Evolutionary conservation across 2,797 vertebrate species (phyloP).

Genomic region (Fringilla coelebs): DNA sequence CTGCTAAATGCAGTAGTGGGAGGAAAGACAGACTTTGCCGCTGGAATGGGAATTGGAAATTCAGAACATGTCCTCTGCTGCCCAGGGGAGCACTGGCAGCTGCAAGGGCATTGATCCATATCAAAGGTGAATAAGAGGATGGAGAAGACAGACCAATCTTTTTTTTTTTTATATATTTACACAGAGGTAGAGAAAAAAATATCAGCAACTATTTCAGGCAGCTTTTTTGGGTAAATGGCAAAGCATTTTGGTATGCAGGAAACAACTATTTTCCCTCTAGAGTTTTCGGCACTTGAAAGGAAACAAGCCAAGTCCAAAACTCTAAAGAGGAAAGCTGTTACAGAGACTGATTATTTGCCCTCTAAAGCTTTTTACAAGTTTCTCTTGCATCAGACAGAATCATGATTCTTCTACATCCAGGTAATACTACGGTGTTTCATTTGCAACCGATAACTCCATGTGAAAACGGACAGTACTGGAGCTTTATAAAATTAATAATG

Average conservation of each 20-base stretch:
- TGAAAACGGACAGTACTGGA: not conserved
- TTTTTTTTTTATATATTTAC: not conserved
- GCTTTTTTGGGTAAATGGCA: conserved; percentile 65
- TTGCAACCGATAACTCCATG: not conserved
- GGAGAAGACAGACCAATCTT: not conserved
- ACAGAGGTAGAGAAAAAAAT: not conserved
- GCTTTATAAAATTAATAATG: not conserved
- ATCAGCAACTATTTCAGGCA: conserved; percentile 16
- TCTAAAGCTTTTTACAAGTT: conserved; percentile 22
- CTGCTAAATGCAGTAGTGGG: not conserved
- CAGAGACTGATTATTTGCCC: conserved; percentile 46
- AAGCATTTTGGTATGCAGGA: conserved; percentile 72
- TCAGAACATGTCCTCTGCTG: not conserved
- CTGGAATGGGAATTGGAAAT: not conserved
- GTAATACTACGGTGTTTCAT: not conserved
- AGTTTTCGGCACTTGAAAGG: conserved; percentile 50
- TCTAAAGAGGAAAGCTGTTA: conserved; percentile 63
- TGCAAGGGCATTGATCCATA: not conserved
- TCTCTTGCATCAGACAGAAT: not conserved
- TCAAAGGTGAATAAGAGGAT: not conserved
- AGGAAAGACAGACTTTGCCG: not conserved
- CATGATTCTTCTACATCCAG: not conserved
- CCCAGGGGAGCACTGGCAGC: not conserved
- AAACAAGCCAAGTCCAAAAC: conserved; percentile 21
- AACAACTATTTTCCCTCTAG: conserved; percentile 76